Conservation (phyloP, 1,140 invertebrate species). For the Spodoptera litura region DNA sequence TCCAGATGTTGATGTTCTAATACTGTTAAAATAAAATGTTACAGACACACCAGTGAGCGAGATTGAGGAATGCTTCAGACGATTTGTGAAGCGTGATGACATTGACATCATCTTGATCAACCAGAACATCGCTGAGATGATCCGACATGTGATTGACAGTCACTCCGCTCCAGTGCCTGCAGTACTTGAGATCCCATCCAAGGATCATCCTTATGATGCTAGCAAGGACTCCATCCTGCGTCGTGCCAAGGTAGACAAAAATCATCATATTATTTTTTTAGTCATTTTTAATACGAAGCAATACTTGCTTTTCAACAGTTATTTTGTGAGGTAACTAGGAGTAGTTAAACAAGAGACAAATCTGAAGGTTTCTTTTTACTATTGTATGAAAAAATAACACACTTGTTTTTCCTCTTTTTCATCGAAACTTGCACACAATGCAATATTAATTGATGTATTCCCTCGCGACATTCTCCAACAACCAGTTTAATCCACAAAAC, state of each 20-base stretch:
- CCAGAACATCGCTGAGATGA: constrained; percentile 99
- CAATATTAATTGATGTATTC: no score
- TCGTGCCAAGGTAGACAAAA: constrained; percentile 90
- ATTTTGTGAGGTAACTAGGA: no score
- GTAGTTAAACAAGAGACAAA: no score
- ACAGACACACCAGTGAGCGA: constrained; percentile 97
- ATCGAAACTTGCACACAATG: no score
- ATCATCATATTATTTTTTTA: no score
- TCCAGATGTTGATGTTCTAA: neutral
- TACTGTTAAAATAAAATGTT: constrained; percentile 58
- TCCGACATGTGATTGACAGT: constrained; percentile 97
- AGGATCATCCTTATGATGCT: constrained; percentile 99
- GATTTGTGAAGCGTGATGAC: constrained; percentile 97
- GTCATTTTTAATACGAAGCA: no score
- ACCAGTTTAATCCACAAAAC: no score
- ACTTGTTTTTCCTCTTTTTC: no score
- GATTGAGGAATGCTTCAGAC: constrained; percentile 98
- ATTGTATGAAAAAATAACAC: no score
- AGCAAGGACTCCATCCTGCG: constrained; percentile 98
- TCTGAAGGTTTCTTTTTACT: no score
- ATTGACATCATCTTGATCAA: constrained; percentile 99
- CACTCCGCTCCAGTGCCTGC: constrained; percentile 97
- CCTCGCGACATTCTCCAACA: no score
- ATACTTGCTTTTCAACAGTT: no score
- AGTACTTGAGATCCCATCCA: constrained; percentile 99